A percentile compares a stretch with the other conserved stretches of the same genome.
phyloP scores from a whole-genome alignment of 2,888 invertebrate genomes.

The Leptinotarsa rubiginosa region DNA sequence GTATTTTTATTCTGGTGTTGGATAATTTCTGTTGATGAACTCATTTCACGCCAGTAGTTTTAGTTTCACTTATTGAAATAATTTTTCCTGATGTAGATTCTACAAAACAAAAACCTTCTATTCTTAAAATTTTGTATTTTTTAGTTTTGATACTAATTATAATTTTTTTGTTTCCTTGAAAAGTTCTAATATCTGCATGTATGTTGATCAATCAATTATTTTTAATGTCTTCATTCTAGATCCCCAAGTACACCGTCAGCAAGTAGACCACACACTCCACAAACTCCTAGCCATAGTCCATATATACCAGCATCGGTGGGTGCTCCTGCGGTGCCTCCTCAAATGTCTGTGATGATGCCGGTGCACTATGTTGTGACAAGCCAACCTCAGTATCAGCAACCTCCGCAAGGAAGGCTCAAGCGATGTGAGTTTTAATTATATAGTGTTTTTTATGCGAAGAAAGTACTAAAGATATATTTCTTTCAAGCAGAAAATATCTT shows the following conservation, averaged over 20 bases:
- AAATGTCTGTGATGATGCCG: constrained; percentile 65
- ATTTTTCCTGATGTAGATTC: no score
- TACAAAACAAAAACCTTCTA: no score
- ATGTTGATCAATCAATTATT: not conserved
- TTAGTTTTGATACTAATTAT: no score
- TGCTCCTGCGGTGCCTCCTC: constrained; percentile 65
- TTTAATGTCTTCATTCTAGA: constrained; percentile 48
- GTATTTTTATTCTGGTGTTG: no score
- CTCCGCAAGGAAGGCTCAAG: constrained; percentile 63
- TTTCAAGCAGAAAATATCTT: no score
- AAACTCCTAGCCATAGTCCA: constrained; percentile 73
- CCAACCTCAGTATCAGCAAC: constrained; percentile 66
- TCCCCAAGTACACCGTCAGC: constrained; percentile 77
- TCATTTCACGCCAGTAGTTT: no score
- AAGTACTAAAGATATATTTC: no score
- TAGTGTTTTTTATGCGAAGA: not conserved
- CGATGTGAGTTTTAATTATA: constrained; percentile 57
- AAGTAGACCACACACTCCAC: constrained; percentile 85
- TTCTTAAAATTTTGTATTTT: no score
- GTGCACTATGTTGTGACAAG: constrained; percentile 67
- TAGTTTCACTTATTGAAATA: no score
- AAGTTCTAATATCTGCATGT: no score
- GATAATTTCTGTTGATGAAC: no score
- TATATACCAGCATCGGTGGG: constrained; percentile 67
- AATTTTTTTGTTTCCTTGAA: no score